These are phyloP conservation scores for Scatophagus argus DNA, from an alignment of 2,113 vertebrate genomes.

Conservation along the genomic window DNA sequence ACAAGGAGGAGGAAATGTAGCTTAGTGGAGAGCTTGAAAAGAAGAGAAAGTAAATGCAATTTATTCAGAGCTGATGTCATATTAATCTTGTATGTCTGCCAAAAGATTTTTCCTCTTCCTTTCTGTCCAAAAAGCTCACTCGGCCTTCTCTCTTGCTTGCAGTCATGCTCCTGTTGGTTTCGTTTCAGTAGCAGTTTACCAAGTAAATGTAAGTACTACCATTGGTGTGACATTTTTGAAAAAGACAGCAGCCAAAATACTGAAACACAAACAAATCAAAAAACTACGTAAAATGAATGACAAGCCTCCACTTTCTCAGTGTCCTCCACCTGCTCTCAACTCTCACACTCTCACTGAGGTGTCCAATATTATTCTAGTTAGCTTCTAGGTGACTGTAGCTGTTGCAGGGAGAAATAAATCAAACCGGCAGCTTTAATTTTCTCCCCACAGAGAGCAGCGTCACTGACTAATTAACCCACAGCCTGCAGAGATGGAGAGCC, in stretches of 20 bases:
- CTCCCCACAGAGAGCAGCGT: slow-evolving; percentile 40
- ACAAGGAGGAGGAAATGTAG: neutral
- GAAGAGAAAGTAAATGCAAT: neutral
- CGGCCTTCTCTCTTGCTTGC: neutral
- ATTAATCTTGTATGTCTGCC: neutral
- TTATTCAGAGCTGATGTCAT: neutral
- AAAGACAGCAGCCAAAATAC: neutral
- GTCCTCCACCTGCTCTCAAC: neutral
- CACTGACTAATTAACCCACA: slow-evolving; percentile 57
- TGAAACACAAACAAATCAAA: slow-evolving; percentile 5
- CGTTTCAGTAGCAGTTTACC: neutral
- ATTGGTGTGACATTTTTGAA: slow-evolving; percentile 5
- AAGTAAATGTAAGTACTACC: neutral
- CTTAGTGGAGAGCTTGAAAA: neutral
- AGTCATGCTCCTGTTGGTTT: neutral
- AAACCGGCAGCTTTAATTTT: slow-evolving; percentile 62
- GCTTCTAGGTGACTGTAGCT: slow-evolving; percentile 16
- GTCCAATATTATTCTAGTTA: slow-evolving; percentile 27
- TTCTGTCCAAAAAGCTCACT: neutral
- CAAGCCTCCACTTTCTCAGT: neutral
- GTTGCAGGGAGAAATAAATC: slow-evolving; percentile 48
- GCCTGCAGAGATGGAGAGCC: slow-evolving; percentile 46
- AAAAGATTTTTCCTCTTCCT: neutral
- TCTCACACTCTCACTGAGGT: neutral
- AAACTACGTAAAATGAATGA: slow-evolving; percentile 15